Conservation (phyloP, 2,888 invertebrate genomes). For the Zhengitettix transpicula region DNA sequence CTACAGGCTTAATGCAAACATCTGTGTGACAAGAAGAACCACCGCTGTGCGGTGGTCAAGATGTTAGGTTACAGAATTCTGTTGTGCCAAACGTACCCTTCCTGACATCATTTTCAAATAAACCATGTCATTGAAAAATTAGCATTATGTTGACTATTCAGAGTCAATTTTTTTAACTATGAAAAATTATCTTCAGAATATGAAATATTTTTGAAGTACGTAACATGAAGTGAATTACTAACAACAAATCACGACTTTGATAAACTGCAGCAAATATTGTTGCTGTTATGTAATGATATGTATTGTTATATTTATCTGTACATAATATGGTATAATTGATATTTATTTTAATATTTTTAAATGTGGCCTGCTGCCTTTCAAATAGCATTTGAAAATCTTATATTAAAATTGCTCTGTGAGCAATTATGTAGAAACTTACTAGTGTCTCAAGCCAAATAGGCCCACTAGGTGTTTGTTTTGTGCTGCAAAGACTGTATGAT, state of each 20-base stretch:
- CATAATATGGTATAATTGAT: background rate
- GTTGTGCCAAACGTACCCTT: background rate
- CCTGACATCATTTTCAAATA: background rate
- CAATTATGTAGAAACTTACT: background rate
- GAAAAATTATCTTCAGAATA: too few relatives aligned
- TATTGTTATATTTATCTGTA: background rate
- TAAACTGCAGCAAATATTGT: background rate
- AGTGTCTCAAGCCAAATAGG: too few relatives aligned
- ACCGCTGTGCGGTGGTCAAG: background rate
- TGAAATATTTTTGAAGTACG: too few relatives aligned
- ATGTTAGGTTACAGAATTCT: background rate
- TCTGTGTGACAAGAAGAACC: conserved; percentile 24
- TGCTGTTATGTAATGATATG: background rate
- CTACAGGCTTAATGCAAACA: conserved; percentile 26
- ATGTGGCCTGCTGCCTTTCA: background rate
- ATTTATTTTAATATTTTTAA: background rate
- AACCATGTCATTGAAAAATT: conserved; percentile 1
- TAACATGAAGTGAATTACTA: background rate
- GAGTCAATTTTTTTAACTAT: background rate
- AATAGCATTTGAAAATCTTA: background rate
- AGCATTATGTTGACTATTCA: conserved; percentile 3
- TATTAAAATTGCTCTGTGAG: background rate
- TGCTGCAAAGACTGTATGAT: background rate
- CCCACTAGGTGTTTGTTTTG: background rate
- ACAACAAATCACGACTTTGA: background rate